phyloP scores from a whole-genome alignment of 1,140 invertebrate genomes.

The Drosophila grimshawi region DNA sequence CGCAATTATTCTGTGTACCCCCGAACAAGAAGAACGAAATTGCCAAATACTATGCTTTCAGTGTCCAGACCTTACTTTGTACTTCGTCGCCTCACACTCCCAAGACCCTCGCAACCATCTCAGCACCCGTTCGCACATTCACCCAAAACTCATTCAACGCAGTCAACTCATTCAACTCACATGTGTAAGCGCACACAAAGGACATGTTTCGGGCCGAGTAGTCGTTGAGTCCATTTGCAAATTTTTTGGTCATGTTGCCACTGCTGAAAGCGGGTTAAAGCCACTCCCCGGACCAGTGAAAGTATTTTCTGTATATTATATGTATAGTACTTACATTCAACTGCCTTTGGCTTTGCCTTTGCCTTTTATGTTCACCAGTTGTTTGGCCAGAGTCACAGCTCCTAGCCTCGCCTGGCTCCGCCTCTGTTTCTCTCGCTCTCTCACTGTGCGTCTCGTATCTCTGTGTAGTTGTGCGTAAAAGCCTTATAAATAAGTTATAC shows the following conservation, averaged over 20 bases:
- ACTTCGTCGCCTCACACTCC: too few relatives aligned
- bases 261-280: conserved; percentile 76
- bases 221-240: conserved; percentile 72
- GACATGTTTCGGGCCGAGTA: conserved; percentile 74
- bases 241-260: conserved; percentile 56
- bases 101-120: neutral
- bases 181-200: conserved; percentile 79
- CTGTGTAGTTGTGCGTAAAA: conserved; percentile 79
- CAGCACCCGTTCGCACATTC: too few relatives aligned
- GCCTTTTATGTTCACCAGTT: conserved; percentile 48
- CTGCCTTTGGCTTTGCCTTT: conserved; percentile 37
- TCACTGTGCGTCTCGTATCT: conserved; percentile 5
- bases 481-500: conserved; percentile 81
- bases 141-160: conserved; percentile 15
- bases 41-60: conserved; percentile 38
- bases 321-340: conserved; percentile 42
- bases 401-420: conserved; percentile 2
- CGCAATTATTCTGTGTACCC: conserved; percentile 64
- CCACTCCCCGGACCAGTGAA: conserved; percentile 39
- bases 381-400: conserved; percentile 15
- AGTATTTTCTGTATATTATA: conserved; percentile 43
- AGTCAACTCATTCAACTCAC: conserved; percentile 42
- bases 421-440: neutral
- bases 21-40: conserved; percentile 37
- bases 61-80: conserved; percentile 11